Conservation (phyloP, 2,888 invertebrate genomes). For the Scaptomyza polygonia region DNA sequence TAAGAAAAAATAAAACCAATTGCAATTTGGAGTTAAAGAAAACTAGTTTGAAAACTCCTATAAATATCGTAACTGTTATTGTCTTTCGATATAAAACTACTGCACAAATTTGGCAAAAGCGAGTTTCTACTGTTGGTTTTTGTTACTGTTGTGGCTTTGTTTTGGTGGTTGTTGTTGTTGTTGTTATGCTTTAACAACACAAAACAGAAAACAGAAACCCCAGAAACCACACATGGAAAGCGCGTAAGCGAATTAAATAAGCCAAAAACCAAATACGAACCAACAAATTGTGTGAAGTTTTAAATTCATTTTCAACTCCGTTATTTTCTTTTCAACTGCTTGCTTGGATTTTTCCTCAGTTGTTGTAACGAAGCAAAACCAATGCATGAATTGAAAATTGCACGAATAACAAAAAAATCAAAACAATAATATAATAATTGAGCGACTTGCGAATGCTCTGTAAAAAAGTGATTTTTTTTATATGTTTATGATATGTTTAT, state of each 20-base stretch:
- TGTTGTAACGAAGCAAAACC: slow-evolving; percentile 50
- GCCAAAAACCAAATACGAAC: slow-evolving; percentile 4
- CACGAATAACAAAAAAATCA: slow-evolving; percentile 45
- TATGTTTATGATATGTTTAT: too few relatives aligned
- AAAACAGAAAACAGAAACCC: background rate
- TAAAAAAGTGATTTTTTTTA: background rate
- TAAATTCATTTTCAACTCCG: slow-evolving; percentile 50
- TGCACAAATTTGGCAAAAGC: slow-evolving; percentile 69
- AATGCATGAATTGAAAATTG: slow-evolving; percentile 59
- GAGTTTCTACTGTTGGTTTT: slow-evolving; percentile 42
- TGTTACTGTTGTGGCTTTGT: slow-evolving; percentile 12
- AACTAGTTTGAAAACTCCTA: slow-evolving; percentile 40
- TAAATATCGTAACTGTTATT: slow-evolving; percentile 44
- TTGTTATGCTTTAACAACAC: slow-evolving; percentile 20
- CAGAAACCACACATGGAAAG: slow-evolving; percentile 56
- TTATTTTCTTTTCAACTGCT: slow-evolving; percentile 16
- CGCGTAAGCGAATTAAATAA: slow-evolving; percentile 46
- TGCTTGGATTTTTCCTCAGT: slow-evolving; percentile 27
- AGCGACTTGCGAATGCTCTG: slow-evolving; percentile 17
- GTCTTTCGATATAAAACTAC: slow-evolving; percentile 27
- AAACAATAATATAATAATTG: background rate
- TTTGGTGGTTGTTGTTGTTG: slow-evolving; percentile 18
- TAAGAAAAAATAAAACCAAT: slow-evolving; percentile 21
- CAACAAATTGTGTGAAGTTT: slow-evolving; percentile 47
- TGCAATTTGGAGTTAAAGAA: slow-evolving; percentile 30